A percentile compares a stretch with the other conserved stretches of the same genome.
Evolutionary conservation across 2,888 invertebrate species (phyloP).

Genomic region (Diarsia dahlii): DNA sequence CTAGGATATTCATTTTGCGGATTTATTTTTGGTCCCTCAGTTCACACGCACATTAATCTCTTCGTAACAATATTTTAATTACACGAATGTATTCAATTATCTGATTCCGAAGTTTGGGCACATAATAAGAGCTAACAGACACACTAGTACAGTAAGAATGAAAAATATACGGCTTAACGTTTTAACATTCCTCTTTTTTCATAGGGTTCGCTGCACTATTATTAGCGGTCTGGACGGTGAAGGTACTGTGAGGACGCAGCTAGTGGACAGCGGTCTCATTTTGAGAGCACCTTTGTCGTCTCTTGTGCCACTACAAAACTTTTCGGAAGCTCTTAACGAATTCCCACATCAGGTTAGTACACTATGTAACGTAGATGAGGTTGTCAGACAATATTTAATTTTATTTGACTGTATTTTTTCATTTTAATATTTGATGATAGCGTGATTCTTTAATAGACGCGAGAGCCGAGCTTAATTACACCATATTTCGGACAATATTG

Average conservation of each 20-base stretch:
- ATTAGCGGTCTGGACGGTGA: constrained; percentile 87
- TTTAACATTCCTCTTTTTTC: background rate
- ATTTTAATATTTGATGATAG: background rate
- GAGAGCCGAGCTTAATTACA: too few relatives aligned
- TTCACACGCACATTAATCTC: too few relatives aligned
- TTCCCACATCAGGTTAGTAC: constrained; percentile 90
- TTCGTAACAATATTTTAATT: too few relatives aligned
- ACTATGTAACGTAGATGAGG: background rate
- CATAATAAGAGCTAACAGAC: too few relatives aligned
- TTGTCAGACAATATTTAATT: background rate
- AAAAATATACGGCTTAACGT: background rate
- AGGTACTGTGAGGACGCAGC: constrained; percentile 86
- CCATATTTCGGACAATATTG: too few relatives aligned
- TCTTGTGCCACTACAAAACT: constrained; percentile 83
- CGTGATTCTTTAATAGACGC: background rate
- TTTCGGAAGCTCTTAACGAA: constrained; percentile 90
- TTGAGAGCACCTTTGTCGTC: constrained; percentile 87
- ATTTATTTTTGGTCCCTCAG: too few relatives aligned
- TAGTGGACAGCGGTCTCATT: constrained; percentile 87
- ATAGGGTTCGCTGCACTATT: constrained; percentile 86
- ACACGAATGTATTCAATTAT: background rate
- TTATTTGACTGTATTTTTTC: background rate
- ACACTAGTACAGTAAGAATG: too few relatives aligned
- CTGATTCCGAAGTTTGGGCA: background rate
- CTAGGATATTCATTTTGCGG: too few relatives aligned